Evolutionary conservation across 53 echinoderm and acorn worm species (phyloP).

Genomic region (Stichopus horrens): DNA sequence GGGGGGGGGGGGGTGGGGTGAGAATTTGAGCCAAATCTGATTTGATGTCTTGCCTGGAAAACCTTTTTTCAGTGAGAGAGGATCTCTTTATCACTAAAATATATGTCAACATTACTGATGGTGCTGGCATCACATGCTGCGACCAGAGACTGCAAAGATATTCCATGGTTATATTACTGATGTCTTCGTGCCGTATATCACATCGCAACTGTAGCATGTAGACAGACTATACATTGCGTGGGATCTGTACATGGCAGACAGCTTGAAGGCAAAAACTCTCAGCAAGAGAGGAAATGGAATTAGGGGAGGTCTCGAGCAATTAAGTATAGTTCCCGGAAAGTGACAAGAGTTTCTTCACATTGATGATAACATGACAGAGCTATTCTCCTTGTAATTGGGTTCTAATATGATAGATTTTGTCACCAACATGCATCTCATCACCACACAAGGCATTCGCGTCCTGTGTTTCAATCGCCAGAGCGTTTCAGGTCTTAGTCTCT

Average conservation of each 20-base stretch:
- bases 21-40: conserved; percentile 44
- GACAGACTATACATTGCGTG: conserved; percentile 15
- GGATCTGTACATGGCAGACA: conserved; percentile 22
- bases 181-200: conserved; percentile 40
- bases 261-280: background rate
- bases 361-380: conserved; percentile 39
- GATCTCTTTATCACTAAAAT: background rate
- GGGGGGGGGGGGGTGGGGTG: conserved; percentile 1
- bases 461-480: conserved; percentile 13
- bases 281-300: conserved; percentile 37
- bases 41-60: conserved; percentile 45
- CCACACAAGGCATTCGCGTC: conserved; percentile 36
- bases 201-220: conserved; percentile 24
- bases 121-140: conserved; percentile 56
- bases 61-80: background rate
- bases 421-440: conserved; percentile 43
- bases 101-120: conserved; percentile 45
- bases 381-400: background rate
- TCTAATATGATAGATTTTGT: background rate
- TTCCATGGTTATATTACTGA: conserved; percentile 44
- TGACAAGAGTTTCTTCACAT: conserved; percentile 47
- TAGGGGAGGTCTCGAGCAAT: background rate
- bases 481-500: conserved; percentile 17
- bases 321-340: background rate
- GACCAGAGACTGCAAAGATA: conserved; percentile 32